Evolutionary conservation across 2,797 vertebrate species (phyloP).

Genomic region (Mormyrus hasselquistii): DNA sequence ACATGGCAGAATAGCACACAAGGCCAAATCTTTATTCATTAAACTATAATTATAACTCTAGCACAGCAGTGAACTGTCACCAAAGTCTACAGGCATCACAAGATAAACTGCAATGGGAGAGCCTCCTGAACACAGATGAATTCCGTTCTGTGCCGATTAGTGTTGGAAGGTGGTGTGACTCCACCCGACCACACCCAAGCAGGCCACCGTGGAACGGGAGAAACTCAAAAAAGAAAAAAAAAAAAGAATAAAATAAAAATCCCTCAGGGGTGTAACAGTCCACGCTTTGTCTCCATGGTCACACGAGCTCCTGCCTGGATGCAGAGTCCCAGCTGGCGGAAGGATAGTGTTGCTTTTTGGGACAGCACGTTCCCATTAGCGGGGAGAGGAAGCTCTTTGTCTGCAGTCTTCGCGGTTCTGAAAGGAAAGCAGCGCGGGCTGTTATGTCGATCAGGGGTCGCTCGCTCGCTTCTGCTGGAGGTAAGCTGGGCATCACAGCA

Average conservation of each 20-base stretch:
- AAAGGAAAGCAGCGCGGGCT: not conserved
- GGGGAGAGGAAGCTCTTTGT: constrained; percentile 7
- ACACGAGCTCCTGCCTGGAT: not conserved
- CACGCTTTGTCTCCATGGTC: not conserved
- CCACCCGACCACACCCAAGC: not conserved
- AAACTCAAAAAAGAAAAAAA: not conserved
- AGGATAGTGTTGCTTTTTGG: not conserved
- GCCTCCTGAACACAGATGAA: not conserved
- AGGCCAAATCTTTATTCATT: not conserved
- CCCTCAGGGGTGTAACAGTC: not conserved
- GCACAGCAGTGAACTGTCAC: not conserved
- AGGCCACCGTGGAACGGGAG: not conserved
- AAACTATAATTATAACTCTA: not conserved
- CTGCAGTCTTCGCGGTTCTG: constrained; percentile 17
- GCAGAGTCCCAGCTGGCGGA: not conserved
- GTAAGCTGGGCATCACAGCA: not conserved
- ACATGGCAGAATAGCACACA: not conserved
- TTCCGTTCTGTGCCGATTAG: not conserved
- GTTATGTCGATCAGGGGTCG: not conserved
- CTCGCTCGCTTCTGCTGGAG: not conserved
- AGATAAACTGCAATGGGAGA: not conserved
- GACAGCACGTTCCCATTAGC: not conserved
- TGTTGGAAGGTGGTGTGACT: not conserved
- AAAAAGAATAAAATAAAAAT: not conserved
- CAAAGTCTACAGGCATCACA: not conserved